Evolutionary conservation across 2,888 invertebrate genomes (phyloP).

Genomic region (Polymixis lichenea): DNA sequence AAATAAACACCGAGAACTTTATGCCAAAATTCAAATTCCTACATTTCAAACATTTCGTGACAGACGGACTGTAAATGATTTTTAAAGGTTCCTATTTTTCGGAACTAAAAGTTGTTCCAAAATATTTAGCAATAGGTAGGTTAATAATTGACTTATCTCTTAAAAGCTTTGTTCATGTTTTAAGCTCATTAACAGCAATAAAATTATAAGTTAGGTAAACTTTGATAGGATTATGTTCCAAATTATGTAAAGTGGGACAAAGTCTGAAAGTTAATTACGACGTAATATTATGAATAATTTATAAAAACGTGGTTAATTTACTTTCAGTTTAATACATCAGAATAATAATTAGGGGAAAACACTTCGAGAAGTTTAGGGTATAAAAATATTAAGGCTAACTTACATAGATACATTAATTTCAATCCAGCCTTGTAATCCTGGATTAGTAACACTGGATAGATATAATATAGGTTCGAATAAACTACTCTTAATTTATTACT

Average conservation of each 20-base stretch:
- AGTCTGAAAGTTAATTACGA: conserved; percentile 29
- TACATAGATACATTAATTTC: background rate
- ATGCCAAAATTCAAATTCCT: background rate
- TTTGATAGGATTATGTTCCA: conserved; percentile 16
- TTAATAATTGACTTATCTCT: conserved; percentile 10
- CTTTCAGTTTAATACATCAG: conserved; percentile 1
- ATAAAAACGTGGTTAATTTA: background rate
- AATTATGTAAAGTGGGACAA: conserved; percentile 24
- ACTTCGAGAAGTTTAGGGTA: background rate
- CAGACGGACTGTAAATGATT: background rate
- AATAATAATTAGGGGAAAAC: conserved; percentile 1
- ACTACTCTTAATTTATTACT: background rate
- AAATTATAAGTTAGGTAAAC: conserved; percentile 16
- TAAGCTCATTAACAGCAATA: conserved; percentile 7
- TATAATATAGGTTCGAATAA: background rate
- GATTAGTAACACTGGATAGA: background rate
- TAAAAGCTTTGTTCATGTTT: conserved; percentile 22
- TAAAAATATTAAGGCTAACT: background rate
- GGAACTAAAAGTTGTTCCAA: background rate
- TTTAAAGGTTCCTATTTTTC: background rate
- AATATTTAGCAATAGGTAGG: too few relatives aligned
- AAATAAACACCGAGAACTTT: background rate
- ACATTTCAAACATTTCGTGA: background rate
- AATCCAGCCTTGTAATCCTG: background rate
- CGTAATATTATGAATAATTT: conserved; percentile 19